phyloP scores from a whole-genome alignment of 2,888 invertebrate species.

The Drosophila pullipes region DNA sequence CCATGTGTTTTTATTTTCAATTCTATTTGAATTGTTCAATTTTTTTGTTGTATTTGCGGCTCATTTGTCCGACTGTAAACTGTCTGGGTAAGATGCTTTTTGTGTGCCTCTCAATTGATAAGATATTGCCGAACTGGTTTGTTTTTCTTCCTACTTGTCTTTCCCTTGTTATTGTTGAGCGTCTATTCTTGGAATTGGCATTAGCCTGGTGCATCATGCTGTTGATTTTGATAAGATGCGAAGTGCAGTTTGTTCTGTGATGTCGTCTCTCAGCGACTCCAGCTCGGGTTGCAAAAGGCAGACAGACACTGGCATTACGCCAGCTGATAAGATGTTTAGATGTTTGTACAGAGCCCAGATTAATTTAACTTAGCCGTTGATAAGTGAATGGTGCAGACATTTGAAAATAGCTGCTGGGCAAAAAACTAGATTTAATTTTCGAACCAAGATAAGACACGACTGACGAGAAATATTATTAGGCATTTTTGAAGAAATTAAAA shows the following conservation, averaged over 20 bases:
- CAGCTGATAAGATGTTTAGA: constrained; percentile 35
- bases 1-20: constrained; percentile 31
- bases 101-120: constrained; percentile 39
- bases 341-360: constrained; percentile 13
- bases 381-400: constrained; percentile 43
- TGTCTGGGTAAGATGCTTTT: constrained; percentile 7
- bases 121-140: constrained; percentile 39
- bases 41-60: constrained; percentile 35
- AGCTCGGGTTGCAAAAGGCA: constrained; percentile 65
- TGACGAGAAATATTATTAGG: not conserved
- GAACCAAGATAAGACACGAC: constrained; percentile 11
- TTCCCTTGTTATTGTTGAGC: constrained; percentile 2
- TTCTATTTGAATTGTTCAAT: constrained; percentile 62
- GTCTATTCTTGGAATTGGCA: constrained; percentile 49
- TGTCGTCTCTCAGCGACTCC: constrained; percentile 25
- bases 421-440: not conserved
- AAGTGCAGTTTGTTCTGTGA: constrained; percentile 6
- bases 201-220: constrained; percentile 43
- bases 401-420: not conserved
- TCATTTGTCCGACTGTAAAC: constrained; percentile 48
- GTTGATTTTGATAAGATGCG: constrained; percentile 53
- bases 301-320: constrained; percentile 24
- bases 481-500: not conserved
- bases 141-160: constrained; percentile 18
- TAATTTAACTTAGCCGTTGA: constrained; percentile 16